Evolutionary conservation across 2,113 vertebrate species (phyloP).

Genomic region (Formicarius rufipectus): DNA sequence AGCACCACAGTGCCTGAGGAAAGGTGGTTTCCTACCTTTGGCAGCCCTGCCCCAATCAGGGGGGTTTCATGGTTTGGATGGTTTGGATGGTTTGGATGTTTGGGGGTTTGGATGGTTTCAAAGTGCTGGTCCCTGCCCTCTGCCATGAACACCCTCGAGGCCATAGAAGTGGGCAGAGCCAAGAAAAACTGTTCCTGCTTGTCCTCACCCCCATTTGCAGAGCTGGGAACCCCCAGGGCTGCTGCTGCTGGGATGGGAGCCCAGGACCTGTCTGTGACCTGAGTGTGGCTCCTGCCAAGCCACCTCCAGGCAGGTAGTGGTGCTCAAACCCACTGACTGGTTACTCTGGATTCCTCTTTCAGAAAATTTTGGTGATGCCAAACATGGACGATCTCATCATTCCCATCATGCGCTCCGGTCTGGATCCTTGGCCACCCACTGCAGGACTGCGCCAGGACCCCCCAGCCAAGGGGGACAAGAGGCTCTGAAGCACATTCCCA

Average conservation of each 20-base stretch:
- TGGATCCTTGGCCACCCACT: conserved; percentile 52
- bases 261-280: neutral
- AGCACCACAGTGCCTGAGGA: neutral
- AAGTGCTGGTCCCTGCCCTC: neutral
- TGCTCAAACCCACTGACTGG: neutral
- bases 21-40: neutral
- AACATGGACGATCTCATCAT: conserved; percentile 91
- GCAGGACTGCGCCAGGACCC: conserved; percentile 1
- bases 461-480: conserved; percentile 56
- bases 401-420: conserved; percentile 81
- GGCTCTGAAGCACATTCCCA: neutral
- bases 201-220: neutral
- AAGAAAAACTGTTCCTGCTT: neutral
- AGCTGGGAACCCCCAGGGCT: neutral
- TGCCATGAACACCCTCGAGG: neutral
- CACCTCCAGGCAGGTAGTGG: neutral
- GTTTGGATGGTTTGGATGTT: too few species aligned
- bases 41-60: neutral
- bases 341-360: neutral
- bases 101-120: neutral
- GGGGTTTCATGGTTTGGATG: too few species aligned
- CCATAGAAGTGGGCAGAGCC: neutral
- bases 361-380: conserved; percentile 91
- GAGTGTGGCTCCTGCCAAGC: neutral
- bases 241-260: neutral